phyloP scores from a whole-genome alignment of 2,888 invertebrate species.

The Kryphioiulus occultus region DNA sequence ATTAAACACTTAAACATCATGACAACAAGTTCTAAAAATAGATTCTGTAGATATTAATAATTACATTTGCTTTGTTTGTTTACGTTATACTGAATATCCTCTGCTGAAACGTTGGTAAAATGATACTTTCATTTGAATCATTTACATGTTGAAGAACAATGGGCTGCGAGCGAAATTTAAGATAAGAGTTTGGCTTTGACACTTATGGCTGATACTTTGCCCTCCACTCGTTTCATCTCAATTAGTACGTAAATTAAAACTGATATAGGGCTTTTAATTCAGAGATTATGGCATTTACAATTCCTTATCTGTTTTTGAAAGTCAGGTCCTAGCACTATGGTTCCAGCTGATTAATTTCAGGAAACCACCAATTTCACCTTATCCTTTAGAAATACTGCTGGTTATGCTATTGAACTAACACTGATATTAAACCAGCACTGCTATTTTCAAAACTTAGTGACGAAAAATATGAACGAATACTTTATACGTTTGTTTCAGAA shows the following conservation, averaged over 20 bases:
- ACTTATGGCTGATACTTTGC: not conserved
- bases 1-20: no score
- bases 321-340: not conserved
- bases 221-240: not conserved
- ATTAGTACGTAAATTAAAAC: not conserved
- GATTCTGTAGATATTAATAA: no score
- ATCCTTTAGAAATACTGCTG: not conserved
- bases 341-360: not conserved
- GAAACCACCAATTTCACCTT: not conserved
- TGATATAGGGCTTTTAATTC: not conserved
- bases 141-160: not conserved
- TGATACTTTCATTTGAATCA: no score
- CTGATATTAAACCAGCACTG: no score
- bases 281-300: not conserved
- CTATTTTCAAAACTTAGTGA: no score
- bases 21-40: no score
- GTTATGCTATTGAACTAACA: not conserved
- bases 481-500: no score
- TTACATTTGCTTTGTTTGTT: no score
- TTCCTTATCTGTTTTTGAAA: not conserved
- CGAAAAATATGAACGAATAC: no score
- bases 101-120: no score
- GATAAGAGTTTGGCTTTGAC: not conserved
- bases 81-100: no score
- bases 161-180: not conserved